phyloP scores from a whole-genome alignment of 2,888 invertebrate genomes.

The Luffia ferchaultella region DNA sequence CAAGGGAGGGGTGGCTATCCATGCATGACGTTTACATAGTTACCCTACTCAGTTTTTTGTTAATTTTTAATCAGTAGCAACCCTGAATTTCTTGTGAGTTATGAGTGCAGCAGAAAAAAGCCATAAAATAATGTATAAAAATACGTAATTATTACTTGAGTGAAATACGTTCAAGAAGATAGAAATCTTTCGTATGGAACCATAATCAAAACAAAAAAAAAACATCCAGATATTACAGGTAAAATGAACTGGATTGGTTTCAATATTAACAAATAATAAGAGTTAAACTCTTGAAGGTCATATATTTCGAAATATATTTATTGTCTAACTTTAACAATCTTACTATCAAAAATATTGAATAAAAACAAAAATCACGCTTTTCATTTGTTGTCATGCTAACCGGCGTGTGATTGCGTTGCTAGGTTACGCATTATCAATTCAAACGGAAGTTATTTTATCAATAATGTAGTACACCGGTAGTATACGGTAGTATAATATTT shows the following conservation, averaged over 20 bases:
- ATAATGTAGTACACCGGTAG: background rate
- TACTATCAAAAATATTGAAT: no score
- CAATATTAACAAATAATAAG: no score
- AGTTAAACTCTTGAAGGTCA: no score
- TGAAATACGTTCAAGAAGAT: background rate
- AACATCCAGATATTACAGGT: no score
- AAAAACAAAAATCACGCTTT: no score
- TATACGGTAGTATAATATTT: no score
- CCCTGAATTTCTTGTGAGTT: background rate
- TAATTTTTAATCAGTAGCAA: conserved; percentile 34
- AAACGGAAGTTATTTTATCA: background rate
- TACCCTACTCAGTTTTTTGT: conserved; percentile 27
- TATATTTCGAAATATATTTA: no score
- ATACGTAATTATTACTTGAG: conserved; percentile 1
- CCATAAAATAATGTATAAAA: background rate
- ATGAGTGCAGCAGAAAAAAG: background rate
- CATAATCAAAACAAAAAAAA: no score
- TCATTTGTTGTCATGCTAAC: conserved; percentile 7
- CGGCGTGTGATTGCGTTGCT: conserved; percentile 40
- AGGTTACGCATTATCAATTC: conserved; percentile 25
- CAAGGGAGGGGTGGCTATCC: conserved; percentile 30
- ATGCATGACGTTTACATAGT: conserved; percentile 27
- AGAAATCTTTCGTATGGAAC: no score
- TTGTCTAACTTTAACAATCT: no score
- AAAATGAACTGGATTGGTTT: no score